A percentile compares a stretch with the other conserved stretches of the same genome.
Evolutionary conservation across 2,113 vertebrate genomes (phyloP).

Genomic region (Melanotaenia duboulayi): DNA sequence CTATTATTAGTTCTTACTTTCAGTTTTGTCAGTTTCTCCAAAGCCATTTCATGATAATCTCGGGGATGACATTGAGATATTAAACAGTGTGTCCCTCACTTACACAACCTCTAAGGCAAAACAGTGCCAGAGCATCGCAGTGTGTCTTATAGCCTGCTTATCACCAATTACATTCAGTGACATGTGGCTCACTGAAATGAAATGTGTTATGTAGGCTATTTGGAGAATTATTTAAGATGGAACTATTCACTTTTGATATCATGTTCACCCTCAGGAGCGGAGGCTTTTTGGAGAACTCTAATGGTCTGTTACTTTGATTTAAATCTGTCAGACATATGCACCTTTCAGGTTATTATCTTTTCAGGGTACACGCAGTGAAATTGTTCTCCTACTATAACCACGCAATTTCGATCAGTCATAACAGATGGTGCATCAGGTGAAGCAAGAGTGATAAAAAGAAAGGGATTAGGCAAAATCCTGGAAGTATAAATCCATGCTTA

Average conservation of each 20-base stretch:
- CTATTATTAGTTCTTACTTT: constrained; percentile 68
- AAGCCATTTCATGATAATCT: constrained; percentile 67
- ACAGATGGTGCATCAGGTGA: constrained; percentile 22
- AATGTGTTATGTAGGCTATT: constrained; percentile 59
- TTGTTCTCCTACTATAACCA: constrained; percentile 40
- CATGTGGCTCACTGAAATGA: constrained; percentile 68
- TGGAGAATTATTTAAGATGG: constrained; percentile 59
- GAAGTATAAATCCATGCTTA: constrained; percentile 37
- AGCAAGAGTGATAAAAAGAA: constrained; percentile 8
- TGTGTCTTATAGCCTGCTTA: constrained; percentile 43
- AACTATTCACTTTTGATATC: constrained; percentile 61
- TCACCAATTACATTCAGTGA: constrained; percentile 58
- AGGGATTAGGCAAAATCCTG: constrained; percentile 24
- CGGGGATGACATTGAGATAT: constrained; percentile 67
- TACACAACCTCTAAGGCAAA: constrained; percentile 26
- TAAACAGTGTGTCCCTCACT: constrained; percentile 34
- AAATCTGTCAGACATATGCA: constrained; percentile 66
- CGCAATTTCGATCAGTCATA: constrained; percentile 65
- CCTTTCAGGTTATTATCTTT: constrained; percentile 68
- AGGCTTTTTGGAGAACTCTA: constrained; percentile 59
- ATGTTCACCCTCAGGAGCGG: constrained; percentile 55
- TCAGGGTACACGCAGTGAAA: constrained; percentile 40
- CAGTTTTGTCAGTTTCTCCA: constrained; percentile 54
- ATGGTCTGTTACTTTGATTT: constrained; percentile 71
- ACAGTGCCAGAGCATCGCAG: constrained; percentile 45